These are phyloP conservation scores for Halichoeres trimaculatus DNA, from an alignment of 2,113 vertebrate genomes.

Conservation along the genomic window DNA sequence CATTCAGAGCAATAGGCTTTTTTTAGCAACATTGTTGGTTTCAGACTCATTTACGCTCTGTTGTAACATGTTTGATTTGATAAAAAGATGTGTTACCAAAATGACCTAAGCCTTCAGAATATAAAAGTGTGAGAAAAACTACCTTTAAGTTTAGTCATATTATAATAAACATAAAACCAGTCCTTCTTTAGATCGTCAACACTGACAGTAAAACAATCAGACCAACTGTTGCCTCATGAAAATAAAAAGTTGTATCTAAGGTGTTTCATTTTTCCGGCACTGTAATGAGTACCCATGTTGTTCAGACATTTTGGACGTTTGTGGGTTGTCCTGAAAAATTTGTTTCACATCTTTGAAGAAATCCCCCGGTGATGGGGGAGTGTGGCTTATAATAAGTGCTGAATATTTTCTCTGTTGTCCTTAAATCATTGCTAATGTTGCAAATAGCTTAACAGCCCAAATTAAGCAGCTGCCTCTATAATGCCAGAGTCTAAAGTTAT, in stretches of 20 bases:
- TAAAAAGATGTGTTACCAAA: not conserved
- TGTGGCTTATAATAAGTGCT: not conserved
- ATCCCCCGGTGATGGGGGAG: not conserved
- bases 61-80: not conserved
- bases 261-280: too few species aligned
- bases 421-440: not conserved
- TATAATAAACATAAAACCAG: not conserved
- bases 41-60: not conserved
- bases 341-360: not conserved
- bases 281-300: not conserved
- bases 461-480: not conserved
- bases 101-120: not conserved
- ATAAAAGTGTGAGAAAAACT: too few species aligned
- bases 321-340: not conserved
- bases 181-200: too few species aligned
- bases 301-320: not conserved
- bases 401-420: not conserved
- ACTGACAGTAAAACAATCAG: not conserved
- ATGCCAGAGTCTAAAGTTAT: slow-evolving; percentile 37
- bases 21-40: slow-evolving; percentile 17
- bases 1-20: slow-evolving; percentile 16
- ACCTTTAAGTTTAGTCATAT: not conserved
- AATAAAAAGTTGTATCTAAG: not conserved
- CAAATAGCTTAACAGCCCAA: not conserved
- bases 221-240: slow-evolving; percentile 2